Evolutionary conservation across 2,797 vertebrate genomes (phyloP), one percentile per base, ranked within the genome.

Genomic region (Bryconaethiops microstoma): DNA sequence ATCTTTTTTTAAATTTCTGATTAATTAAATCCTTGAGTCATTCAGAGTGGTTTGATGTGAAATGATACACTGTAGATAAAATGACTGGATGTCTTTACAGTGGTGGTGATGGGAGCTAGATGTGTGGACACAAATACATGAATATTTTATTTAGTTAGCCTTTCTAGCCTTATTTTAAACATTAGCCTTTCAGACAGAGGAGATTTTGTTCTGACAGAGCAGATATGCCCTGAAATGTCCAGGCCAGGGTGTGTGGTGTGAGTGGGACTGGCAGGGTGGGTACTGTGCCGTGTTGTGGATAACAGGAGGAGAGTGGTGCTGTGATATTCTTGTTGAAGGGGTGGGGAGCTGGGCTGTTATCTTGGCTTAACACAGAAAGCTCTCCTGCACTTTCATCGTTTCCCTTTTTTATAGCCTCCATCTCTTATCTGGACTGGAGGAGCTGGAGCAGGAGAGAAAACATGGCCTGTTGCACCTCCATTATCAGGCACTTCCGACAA

Each of bases 291-390:
- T n/a, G 64, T 40, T n/a, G 64, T 21, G 64, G 64, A 67, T 74
- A 82, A 83, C 80, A 75, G 84, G 74, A 81, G 73, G 76, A 83
- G 77, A 62, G 60, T 76, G 72, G 82, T 82, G 82, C 57, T 62
- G 80, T 54, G 73, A 86, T 84, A 79, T 74, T 76, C 73, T 82
- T 82, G 69, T 83, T 59, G 79, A 81, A 76, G 78, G 69, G 35
- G 76, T 77, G 73, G 71, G 80, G 79, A 79, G 77, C 73, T 83
- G 69, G 64, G 78, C 76, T 65, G 84, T 87, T 84, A 86, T 87
- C 86, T 81, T 64, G 69, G 50, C 57, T 82, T 82, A 80, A 74
- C 81, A 79, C 67, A 73, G 84, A 85, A 81, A 76, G 76, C 77
- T 85, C 78, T 78, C 55, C 67, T 67, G 75, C 57, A 57, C 84